phyloP scores from a whole-genome alignment of 2,888 invertebrate species.

The Ornithoptera priamus region DNA sequence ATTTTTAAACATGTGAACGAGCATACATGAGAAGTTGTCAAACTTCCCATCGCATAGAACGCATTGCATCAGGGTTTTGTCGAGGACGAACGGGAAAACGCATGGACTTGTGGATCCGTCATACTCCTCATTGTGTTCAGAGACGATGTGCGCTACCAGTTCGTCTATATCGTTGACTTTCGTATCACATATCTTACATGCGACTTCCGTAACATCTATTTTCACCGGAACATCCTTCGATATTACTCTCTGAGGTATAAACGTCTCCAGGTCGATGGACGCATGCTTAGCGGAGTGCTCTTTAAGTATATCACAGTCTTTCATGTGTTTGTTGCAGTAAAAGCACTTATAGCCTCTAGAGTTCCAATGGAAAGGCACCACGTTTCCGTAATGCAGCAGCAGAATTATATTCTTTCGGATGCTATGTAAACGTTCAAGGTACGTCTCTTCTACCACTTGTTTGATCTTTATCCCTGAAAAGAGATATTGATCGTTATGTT shows the following conservation, averaged over 20 bases:
- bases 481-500: slow-evolving; percentile 41
- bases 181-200: slow-evolving; percentile 52
- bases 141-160: slow-evolving; percentile 49
- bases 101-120: slow-evolving; percentile 47
- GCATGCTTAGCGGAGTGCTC: slow-evolving; percentile 52
- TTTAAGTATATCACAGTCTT: slow-evolving; percentile 50
- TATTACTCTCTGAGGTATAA: slow-evolving; percentile 51
- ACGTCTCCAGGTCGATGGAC: slow-evolving; percentile 43
- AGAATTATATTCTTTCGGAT: slow-evolving; percentile 52
- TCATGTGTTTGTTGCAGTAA: slow-evolving; percentile 57
- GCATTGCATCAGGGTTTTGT: slow-evolving; percentile 50
- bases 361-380: slow-evolving; percentile 61
- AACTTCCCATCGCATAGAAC: slow-evolving; percentile 49
- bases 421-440: slow-evolving; percentile 49
- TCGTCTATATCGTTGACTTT: slow-evolving; percentile 46
- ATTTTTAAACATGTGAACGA: slow-evolving; percentile 61
- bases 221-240: slow-evolving; percentile 64
- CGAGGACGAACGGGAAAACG: slow-evolving; percentile 57
- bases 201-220: slow-evolving; percentile 51
- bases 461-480: slow-evolving; percentile 56
- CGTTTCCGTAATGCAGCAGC: slow-evolving; percentile 55
- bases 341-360: slow-evolving; percentile 62
- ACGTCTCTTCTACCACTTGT: slow-evolving; percentile 40
- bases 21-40: slow-evolving; percentile 55
- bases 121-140: slow-evolving; percentile 48